phyloP scores from a whole-genome alignment of 1,140 invertebrate genomes.

The Drosophila simulans region DNA sequence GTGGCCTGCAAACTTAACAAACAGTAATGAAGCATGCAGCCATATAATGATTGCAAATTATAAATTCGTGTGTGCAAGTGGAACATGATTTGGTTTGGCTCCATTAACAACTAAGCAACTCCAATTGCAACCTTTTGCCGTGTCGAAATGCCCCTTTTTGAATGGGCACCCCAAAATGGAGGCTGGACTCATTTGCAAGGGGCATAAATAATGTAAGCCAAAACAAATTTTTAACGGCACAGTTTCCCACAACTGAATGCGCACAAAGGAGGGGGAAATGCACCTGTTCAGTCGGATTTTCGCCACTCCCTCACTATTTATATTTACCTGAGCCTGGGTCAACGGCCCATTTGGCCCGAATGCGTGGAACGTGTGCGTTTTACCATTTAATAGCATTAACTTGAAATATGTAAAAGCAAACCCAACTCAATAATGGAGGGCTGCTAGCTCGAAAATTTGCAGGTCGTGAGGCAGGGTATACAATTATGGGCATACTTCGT shows the following conservation, averaged over 20 bases:
- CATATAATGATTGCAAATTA: conserved; percentile 15
- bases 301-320: neutral
- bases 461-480: neutral
- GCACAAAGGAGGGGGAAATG: conserved; percentile 32
- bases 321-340: conserved; percentile 12
- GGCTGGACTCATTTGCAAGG: conserved; percentile 43
- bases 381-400: conserved; percentile 70
- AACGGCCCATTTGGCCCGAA: conserved; percentile 9
- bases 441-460: conserved; percentile 12
- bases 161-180: conserved; percentile 12
- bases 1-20: neutral
- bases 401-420: conserved; percentile 62
- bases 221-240: conserved; percentile 60
- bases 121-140: conserved; percentile 14
- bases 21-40: neutral
- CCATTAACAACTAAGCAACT: conserved; percentile 33
- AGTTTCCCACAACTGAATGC: conserved; percentile 57
- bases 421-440: conserved; percentile 41
- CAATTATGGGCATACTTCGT: too few species aligned
- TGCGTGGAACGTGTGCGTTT: conserved; percentile 60
- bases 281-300: conserved; percentile 33
- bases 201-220: conserved; percentile 65
- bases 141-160: conserved; percentile 1
- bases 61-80: neutral
- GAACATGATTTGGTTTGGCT: conserved; percentile 16